A percentile compares a stretch with the other conserved stretches of the same genome.
Evolutionary conservation across 2,113 vertebrate genomes (phyloP).

Genomic region (Perognathus longimembris): DNA sequence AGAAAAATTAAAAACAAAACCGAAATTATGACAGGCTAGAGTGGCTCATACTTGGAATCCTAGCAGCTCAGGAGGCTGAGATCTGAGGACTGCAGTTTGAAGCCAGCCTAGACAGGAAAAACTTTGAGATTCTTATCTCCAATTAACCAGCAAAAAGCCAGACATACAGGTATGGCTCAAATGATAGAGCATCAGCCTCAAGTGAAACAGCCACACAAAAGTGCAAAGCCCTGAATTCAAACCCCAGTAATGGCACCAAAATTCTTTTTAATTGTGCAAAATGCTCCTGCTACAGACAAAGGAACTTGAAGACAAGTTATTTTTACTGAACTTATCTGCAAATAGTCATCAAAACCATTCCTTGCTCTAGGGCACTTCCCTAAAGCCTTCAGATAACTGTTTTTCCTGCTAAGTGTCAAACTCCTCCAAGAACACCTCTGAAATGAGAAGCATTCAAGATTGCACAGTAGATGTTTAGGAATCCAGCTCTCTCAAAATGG

Average conservation of each 20-base stretch:
- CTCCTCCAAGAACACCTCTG: constrained; percentile 48
- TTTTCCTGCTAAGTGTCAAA: background rate
- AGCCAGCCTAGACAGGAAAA: too few species aligned
- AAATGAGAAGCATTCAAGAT: constrained; percentile 15
- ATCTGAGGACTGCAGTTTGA: too few species aligned
- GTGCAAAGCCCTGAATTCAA: too few species aligned
- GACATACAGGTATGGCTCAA: too few species aligned
- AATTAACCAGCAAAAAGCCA: too few species aligned
- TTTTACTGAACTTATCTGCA: background rate
- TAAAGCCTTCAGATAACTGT: background rate
- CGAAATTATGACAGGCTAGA: background rate
- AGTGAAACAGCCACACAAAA: too few species aligned
- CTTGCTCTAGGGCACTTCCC: background rate
- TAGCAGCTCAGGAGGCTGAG: too few species aligned
- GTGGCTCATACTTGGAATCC: too few species aligned
- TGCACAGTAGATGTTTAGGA: background rate
- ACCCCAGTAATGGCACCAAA: too few species aligned
- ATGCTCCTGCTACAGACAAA: background rate
- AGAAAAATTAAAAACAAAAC: background rate
- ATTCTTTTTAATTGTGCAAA: too few species aligned
- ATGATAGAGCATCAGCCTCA: too few species aligned
- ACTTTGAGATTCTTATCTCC: too few species aligned
- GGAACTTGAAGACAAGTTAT: background rate
- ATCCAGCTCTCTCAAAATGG: constrained; percentile 13
- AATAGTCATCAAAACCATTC: constrained; percentile 9